phyloP scores from a whole-genome alignment of 2,888 invertebrate species.

The Rotaria socialis region DNA sequence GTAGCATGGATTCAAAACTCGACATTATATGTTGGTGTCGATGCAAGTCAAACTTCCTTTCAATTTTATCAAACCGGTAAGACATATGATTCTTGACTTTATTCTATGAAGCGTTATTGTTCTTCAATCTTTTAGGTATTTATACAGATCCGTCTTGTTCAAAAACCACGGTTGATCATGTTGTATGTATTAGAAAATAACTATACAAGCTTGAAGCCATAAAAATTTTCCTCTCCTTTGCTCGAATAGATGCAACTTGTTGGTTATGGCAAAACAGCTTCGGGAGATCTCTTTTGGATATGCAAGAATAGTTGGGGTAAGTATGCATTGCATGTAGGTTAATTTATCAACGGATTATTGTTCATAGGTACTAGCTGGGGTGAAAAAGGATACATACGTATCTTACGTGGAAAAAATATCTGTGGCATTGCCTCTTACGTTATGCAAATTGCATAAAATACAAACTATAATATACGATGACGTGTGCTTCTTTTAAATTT shows the following conservation, averaged over 20 bases:
- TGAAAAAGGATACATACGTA: neutral
- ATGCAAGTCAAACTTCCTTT: neutral
- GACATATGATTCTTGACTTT: neutral
- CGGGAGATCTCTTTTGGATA: neutral
- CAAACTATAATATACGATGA: too few relatives aligned
- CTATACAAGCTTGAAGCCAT: too few relatives aligned
- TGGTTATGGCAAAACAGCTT: neutral
- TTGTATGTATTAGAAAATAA: neutral
- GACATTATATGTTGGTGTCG: neutral
- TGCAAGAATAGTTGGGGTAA: conserved; percentile 19
- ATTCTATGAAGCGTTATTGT: neutral
- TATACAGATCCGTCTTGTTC: neutral
- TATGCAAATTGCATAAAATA: neutral
- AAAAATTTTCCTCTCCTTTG: neutral
- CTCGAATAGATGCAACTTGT: neutral
- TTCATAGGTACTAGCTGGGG: neutral
- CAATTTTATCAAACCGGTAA: neutral
- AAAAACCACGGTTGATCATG: neutral
- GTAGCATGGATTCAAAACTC: neutral
- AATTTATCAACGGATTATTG: neutral
- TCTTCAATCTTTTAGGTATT: neutral
- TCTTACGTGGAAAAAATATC: neutral
- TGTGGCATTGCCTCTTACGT: neutral
- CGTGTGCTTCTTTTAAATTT: too few relatives aligned
- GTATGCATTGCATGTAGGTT: neutral